phyloP scores from a whole-genome alignment of 2,888 invertebrate species.

The Drosophila eohydei region DNA sequence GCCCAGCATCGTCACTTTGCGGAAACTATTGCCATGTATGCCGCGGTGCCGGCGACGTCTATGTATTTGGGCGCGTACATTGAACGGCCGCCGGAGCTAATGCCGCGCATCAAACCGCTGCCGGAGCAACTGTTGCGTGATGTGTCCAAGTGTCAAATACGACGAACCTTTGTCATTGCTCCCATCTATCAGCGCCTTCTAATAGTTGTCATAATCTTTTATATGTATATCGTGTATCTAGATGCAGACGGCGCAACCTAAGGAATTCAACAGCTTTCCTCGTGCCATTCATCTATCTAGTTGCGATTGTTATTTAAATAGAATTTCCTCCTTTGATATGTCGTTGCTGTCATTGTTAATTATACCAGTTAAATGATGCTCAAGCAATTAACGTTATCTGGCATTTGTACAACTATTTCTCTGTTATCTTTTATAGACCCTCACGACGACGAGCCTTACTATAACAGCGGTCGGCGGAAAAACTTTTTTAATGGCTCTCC shows the following conservation, averaged over 20 bases:
- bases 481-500: constrained; percentile 68
- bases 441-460: constrained; percentile 48
- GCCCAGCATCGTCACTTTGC: constrained; percentile 22
- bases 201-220: constrained; percentile 14
- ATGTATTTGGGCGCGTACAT: constrained; percentile 27
- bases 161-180: neutral
- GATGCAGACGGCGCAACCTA: neutral
- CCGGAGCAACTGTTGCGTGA: constrained; percentile 28
- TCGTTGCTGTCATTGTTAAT: constrained; percentile 27
- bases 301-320: constrained; percentile 16
- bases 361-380: constrained; percentile 28
- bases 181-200: constrained; percentile 32
- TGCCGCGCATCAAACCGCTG: constrained; percentile 47
- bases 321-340: neutral
- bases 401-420: constrained; percentile 75
- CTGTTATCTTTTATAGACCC: constrained; percentile 70
- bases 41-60: constrained; percentile 14
- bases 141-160: neutral
- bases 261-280: neutral
- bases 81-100: constrained; percentile 5
- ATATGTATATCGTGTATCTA: constrained; percentile 9
- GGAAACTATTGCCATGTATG: neutral
- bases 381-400: constrained; percentile 65
- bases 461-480: constrained; percentile 52
- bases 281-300: neutral